Conservation (phyloP, 2,113 vertebrate species). For the Chionomys nivalis region DNA sequence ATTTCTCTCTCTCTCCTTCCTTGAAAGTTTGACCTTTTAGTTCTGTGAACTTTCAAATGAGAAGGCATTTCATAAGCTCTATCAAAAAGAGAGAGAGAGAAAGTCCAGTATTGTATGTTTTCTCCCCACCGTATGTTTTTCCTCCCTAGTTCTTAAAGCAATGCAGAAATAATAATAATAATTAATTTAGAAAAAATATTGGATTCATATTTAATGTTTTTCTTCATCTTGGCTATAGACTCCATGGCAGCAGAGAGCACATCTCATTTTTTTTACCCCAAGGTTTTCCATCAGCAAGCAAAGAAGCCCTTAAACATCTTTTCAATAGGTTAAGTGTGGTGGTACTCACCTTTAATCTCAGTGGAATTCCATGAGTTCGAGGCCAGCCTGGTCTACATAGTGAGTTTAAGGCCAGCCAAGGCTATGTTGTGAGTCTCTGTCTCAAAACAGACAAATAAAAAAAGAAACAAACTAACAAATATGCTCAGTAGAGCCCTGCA, state of each 20-base stretch:
- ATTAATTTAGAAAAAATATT: background rate
- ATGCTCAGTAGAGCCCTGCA: background rate
- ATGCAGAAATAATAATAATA: conserved; percentile 4
- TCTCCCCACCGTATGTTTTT: background rate
- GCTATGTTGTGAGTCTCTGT: background rate
- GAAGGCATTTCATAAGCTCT: conserved; percentile 29
- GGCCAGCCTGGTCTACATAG: background rate
- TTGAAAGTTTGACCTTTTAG: background rate
- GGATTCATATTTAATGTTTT: background rate
- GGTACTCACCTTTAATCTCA: background rate
- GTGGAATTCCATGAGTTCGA: background rate
- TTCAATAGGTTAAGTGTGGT: background rate
- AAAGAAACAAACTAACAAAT: background rate
- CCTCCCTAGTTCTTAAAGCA: background rate
- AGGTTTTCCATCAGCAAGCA: background rate
- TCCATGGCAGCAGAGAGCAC: background rate
- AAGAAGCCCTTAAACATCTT: background rate
- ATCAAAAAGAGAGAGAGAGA: background rate
- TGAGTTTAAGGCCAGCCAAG: background rate
- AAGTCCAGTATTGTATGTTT: background rate
- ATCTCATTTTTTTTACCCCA: background rate
- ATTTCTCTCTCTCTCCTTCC: background rate
- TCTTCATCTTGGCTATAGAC: background rate
- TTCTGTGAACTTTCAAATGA: background rate
- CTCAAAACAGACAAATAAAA: background rate